Percentiles rank a stretch among this genome's conserved stretches.
These are phyloP conservation scores for Anomalospiza imberbis DNA, from an alignment of 2,797 vertebrate species.

Conservation along the genomic window DNA sequence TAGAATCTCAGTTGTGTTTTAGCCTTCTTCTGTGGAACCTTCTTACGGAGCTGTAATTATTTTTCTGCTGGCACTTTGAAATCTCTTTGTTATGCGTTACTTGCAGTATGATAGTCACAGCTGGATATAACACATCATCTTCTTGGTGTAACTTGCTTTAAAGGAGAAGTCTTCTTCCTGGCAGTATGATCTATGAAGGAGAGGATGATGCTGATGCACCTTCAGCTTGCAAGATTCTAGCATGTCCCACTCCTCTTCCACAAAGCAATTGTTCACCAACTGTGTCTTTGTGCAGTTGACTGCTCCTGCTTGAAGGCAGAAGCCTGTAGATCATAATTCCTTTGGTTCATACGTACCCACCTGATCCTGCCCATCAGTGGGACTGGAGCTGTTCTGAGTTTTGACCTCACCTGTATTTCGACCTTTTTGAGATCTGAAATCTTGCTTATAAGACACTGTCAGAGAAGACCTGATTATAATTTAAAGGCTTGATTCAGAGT, in stretches of 20 bases:
- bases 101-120: background rate
- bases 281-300: background rate
- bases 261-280: background rate
- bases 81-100: background rate
- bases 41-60: background rate
- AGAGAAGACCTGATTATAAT: background rate
- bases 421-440: background rate
- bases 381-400: background rate
- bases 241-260: background rate
- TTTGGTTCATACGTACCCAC: background rate
- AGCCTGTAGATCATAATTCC: background rate
- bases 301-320: background rate
- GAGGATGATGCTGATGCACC: rapidly evolving
- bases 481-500: background rate
- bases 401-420: background rate
- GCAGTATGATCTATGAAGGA: background rate
- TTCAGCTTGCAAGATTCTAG: background rate
- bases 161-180: background rate
- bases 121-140: background rate
- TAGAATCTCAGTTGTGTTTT: background rate
- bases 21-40: background rate
- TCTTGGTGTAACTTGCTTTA: background rate
- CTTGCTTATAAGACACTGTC: background rate
- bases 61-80: background rate
- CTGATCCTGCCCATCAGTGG: background rate